These are phyloP conservation scores for Lytechinus pictus DNA, from an alignment of 35 echinoderm and acorn worm genomes.

Conservation along the genomic window DNA sequence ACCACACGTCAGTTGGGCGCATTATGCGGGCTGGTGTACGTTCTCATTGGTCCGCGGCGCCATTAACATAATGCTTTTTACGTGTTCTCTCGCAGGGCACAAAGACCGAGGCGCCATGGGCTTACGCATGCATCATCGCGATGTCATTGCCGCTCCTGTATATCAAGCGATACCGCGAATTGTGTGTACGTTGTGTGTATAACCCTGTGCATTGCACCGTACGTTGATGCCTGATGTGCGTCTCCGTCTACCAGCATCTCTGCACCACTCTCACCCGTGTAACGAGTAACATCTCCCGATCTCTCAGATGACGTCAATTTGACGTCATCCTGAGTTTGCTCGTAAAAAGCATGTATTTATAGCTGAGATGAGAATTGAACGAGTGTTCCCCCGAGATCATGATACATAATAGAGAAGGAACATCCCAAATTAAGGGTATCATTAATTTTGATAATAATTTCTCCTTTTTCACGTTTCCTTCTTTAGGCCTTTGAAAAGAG, in stretches of 20 bases:
- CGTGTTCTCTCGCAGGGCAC: neutral
- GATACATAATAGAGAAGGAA: neutral
- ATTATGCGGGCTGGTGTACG: neutral
- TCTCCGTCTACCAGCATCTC: neutral
- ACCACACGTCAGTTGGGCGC: neutral
- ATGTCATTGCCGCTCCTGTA: neutral
- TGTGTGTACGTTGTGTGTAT: neutral
- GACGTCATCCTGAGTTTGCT: conserved; percentile 36
- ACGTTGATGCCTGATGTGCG: neutral
- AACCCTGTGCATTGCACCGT: neutral
- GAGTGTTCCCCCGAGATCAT: neutral
- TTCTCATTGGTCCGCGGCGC: neutral
- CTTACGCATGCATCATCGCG: neutral
- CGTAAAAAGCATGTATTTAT: neutral
- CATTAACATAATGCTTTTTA: conserved; percentile 38
- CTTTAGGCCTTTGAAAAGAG: too few relatives aligned
- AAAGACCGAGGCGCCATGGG: neutral
- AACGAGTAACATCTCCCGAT: neutral
- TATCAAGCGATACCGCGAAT: neutral
- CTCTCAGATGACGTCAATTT: conserved; percentile 39
- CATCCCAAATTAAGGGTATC: neutral
- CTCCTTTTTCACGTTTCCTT: neutral
- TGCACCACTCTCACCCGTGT: neutral
- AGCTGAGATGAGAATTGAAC: neutral
- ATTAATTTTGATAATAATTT: neutral